Percentiles rank a stretch among this genome's conserved stretches.
phyloP scores from a whole-genome alignment of 2,113 vertebrate genomes.

The Mustelus asterias region DNA sequence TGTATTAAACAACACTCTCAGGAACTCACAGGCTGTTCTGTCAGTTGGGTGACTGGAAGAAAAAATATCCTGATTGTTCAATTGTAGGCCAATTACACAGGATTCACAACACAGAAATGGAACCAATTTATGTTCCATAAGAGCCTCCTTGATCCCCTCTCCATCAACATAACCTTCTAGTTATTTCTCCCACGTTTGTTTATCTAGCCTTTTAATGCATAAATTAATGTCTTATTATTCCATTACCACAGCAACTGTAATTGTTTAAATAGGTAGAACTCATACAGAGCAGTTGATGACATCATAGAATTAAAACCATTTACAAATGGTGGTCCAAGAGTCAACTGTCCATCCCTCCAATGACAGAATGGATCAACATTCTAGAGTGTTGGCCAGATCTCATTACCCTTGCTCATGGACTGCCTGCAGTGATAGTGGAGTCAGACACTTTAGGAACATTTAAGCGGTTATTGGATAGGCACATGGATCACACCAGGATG shows the following conservation, averaged over 20 bases:
- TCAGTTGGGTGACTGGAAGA: background rate
- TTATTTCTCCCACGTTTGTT: background rate
- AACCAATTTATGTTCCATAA: background rate
- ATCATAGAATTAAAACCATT: background rate
- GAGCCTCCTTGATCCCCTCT: background rate
- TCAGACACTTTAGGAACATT: too few species aligned
- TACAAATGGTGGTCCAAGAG: background rate
- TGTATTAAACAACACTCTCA: background rate
- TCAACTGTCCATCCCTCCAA: background rate
- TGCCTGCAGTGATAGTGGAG: too few species aligned
- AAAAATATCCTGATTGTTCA: background rate
- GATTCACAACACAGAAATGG: background rate
- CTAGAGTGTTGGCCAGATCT: background rate
- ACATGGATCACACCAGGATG: too few species aligned
- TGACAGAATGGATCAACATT: background rate
- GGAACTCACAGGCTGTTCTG: background rate
- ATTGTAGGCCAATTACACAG: background rate
- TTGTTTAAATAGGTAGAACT: background rate
- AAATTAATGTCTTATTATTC: background rate
- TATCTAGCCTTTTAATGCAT: background rate
- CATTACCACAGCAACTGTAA: slow-evolving; percentile 1
- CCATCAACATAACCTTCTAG: background rate
- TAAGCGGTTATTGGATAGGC: too few species aligned
- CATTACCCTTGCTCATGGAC: background rate
- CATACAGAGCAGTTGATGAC: background rate